Evolutionary conservation across 2,113 vertebrate species (phyloP).

Genomic region (Aplodontia rufa): DNA sequence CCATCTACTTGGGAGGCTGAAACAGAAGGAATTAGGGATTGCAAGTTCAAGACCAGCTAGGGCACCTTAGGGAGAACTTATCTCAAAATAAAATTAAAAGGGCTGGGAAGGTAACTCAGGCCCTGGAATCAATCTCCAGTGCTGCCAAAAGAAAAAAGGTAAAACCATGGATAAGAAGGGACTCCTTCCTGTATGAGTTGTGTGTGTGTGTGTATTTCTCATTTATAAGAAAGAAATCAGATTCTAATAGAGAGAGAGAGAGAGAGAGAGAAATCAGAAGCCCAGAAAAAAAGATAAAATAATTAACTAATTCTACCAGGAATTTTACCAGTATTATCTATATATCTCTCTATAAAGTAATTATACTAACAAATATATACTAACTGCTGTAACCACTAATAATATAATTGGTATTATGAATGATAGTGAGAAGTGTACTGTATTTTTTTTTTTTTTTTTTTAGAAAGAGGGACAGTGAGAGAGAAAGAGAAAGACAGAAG

Average conservation of each 20-base stretch:
- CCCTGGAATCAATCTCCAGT: neutral
- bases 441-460: no score
- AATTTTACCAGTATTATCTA: neutral
- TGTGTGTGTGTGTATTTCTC: neutral
- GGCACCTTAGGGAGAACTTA: neutral
- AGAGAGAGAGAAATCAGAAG: constrained; percentile 7
- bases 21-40: neutral
- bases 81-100: neutral
- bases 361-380: neutral
- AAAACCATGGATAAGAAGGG: neutral
- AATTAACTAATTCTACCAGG: neutral
- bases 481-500: no score
- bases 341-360: neutral
- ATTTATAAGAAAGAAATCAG: neutral
- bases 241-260: no score
- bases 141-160: neutral
- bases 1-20: neutral
- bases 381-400: no score
- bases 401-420: neutral
- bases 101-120: neutral
- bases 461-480: no score
- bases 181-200: neutral
- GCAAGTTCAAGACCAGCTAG: neutral
- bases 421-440: no score
- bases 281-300: neutral